phyloP scores from a whole-genome alignment of 1,140 invertebrate species.

The Formica selysi region DNA sequence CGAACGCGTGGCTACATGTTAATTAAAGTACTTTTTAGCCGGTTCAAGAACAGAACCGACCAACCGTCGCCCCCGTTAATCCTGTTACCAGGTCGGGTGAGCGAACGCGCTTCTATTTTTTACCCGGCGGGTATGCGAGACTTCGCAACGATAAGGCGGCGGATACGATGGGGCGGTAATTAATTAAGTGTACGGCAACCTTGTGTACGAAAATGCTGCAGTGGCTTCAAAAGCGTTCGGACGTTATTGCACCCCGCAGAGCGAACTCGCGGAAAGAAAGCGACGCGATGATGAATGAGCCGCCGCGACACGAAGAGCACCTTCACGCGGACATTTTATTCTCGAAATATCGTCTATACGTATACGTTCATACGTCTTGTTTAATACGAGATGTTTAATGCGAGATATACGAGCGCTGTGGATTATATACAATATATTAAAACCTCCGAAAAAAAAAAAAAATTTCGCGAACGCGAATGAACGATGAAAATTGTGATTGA shows the following conservation, averaged over 20 bases:
- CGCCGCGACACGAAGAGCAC: background rate
- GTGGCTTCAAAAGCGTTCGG: conserved; percentile 66
- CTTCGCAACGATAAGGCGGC: conserved; percentile 42
- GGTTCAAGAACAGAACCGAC: conserved; percentile 26
- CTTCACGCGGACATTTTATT: conserved; percentile 40
- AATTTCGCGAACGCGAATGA: background rate
- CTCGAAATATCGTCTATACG: background rate
- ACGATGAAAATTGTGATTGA: conserved; percentile 33
- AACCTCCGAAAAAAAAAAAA: no score
- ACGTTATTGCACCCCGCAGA: conserved; percentile 76
- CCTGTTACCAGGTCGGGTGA: conserved; percentile 3
- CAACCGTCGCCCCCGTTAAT: conserved; percentile 47
- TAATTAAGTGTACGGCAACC: conserved; percentile 80
- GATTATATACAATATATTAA: background rate
- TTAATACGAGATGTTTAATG: conserved; percentile 18
- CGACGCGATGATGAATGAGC: conserved; percentile 66
- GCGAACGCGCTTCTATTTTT: conserved; percentile 33
- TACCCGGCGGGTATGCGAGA: conserved; percentile 59
- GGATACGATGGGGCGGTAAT: conserved; percentile 68
- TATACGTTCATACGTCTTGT: conserved; percentile 2
- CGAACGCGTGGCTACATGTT: conserved; percentile 54
- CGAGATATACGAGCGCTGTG: background rate
- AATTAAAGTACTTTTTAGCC: conserved; percentile 71
- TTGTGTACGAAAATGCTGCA: conserved; percentile 78
- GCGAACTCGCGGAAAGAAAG: conserved; percentile 71